Evolutionary conservation across 1,140 invertebrate genomes (phyloP), one percentile per base, ranked within the genome.

Genomic region (Philotrypesis tridentata): DNA sequence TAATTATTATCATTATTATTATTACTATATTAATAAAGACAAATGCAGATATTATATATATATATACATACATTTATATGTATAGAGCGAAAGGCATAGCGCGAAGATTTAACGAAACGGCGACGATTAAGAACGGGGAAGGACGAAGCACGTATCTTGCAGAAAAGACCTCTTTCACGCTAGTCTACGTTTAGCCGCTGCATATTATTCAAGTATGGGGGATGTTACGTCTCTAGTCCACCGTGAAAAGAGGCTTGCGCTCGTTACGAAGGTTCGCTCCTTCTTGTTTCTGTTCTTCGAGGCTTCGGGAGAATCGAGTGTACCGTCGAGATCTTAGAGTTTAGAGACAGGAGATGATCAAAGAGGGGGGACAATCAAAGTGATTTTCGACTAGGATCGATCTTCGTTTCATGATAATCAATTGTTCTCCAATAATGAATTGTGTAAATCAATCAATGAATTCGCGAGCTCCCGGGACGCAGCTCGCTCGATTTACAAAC

Each of bases 191-290:
- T 81, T 60, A 81, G 29, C 48, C 61, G 43, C 48, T n/a, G 7
- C 7, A 55, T n/a, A 6, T 55, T n/a, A n/a, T 55, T 55, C 48
- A 55, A n/a, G 21, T 17, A 61, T 60, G 29, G 61, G 27, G 72
- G 68, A 78, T 81, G 55, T 21, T 7, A 77, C 79, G 81, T 81
- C 80, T 86, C 82, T 84, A 85, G 84, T 85, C 84, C 83, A 82
- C 65, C 75, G 79, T 84, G 83, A 40, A 85, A 80, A 84, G 74
- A 79, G 43, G 40, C 29, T 71, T 48, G 48, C 27, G 67, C n/a
- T 23, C 48, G n/a, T 71, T n/a, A 60, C 21, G 40, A 71, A 12
- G 65, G 11, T 68, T 72, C 55, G 67, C n/a, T 79, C 67, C 67
- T 79, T 71, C 67, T 60, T 71, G 55, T 71, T 33, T 55, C 23